Evolutionary conservation across 2,113 vertebrate species (phyloP), one percentile per base, ranked within the genome.

Genomic region (Anolis carolinensis): DNA sequence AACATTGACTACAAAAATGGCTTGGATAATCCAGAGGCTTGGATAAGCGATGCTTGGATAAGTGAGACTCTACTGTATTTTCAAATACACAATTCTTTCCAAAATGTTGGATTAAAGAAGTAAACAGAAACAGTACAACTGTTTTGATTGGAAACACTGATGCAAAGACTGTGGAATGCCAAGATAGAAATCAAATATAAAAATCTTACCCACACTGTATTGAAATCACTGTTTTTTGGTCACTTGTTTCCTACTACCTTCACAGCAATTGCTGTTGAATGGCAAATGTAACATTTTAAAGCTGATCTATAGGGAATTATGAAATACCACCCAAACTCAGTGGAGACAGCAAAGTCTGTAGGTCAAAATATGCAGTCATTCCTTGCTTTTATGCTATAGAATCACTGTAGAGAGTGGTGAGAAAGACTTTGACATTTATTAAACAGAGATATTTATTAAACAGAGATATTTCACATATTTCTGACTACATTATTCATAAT

Each of bases 381-480:
- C 86, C 65, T 90, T 84, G 87, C 39, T 91, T 62, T 83, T 91
- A 30, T 84, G 63, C 89, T 82, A 13, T 70, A n/a, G 21, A 89
- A 81, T 82, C 73, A 50, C 0, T 0, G 6, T 0, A 2, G 27
- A 30, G 39, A 4, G 30, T 2, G 55, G 32, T 70, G 1, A 89
- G 55, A 13, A 21, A 4, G 20, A 23, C 25, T 39, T 30, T 36
- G 14, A n/a, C 71, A 27, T 63, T 75, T 34, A 16, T 59, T 59
- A 18, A 11, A 11, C 7, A 11, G 50, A 11, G 82, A 78, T 55
- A 27, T 86, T 32, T 23, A 87, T 20, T 70, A 65, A 83, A 67
- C 23, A 25, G 80, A 67, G 23, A 39, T 36, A 0, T 88, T 92
- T 85, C 88, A 65, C 0, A 0, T 63, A 34, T 59, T 74, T 85